phyloP scores from a whole-genome alignment of 2,113 vertebrate genomes.

The Formicarius rufipectus region DNA sequence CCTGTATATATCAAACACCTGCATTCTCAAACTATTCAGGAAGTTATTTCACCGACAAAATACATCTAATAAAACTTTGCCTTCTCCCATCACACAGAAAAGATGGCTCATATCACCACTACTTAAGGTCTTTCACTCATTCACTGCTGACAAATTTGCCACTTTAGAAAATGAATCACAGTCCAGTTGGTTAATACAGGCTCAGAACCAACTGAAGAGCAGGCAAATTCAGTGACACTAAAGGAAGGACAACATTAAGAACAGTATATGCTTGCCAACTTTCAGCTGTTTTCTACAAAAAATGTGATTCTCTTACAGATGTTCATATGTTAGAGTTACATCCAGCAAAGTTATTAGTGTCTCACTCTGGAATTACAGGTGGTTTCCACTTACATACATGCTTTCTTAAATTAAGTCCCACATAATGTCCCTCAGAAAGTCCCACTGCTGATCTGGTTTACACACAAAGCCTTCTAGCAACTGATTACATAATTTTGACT shows the following conservation, averaged over 20 bases:
- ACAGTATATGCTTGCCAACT: not conserved
- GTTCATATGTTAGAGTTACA: not conserved
- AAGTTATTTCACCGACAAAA: not conserved
- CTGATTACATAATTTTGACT: not conserved
- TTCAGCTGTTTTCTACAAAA: not conserved
- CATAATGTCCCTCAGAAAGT: not conserved
- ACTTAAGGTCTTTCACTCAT: not conserved
- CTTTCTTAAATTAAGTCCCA: not conserved
- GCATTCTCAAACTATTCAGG: not conserved
- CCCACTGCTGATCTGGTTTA: not conserved
- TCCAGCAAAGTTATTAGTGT: not conserved
- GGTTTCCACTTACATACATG: not conserved
- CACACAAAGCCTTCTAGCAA: not conserved
- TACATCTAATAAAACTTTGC: not conserved
- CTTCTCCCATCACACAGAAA: not conserved
- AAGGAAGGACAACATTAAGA: not conserved
- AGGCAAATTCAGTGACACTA: not conserved
- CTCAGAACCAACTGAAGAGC: not conserved
- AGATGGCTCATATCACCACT: not conserved
- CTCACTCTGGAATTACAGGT: not conserved
- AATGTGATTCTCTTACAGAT: not conserved
- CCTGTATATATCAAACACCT: not conserved
- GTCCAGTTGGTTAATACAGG: not conserved
- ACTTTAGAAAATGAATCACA: not conserved
- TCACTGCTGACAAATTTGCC: not conserved